Conservation (phyloP, 1,140 invertebrate genomes). For the Harpegnathos saltator region DNA sequence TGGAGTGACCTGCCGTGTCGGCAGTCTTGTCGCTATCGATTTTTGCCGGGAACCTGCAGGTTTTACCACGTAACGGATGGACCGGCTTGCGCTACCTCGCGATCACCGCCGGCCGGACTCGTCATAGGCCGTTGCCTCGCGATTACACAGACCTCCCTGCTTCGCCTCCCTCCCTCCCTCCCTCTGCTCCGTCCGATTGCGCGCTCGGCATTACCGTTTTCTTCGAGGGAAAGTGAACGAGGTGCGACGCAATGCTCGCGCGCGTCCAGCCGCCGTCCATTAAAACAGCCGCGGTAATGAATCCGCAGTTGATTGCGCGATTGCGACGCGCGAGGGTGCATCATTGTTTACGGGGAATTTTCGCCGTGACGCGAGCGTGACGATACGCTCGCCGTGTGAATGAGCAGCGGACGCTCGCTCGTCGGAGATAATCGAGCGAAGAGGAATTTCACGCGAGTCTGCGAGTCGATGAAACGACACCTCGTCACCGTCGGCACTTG, state of each 20-base stretch:
- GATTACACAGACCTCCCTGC: conserved; percentile 60
- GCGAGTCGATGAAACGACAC: not conserved
- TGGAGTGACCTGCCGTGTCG: not conserved
- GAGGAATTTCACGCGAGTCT: not conserved
- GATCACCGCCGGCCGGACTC: conserved; percentile 46
- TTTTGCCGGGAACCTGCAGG: conserved; percentile 8
- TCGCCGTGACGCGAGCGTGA: too few species aligned
- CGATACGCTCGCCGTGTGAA: too few species aligned
- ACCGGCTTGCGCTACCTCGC: conserved; percentile 55
- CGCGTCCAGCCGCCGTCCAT: conserved; percentile 6
- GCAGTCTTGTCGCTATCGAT: not conserved
- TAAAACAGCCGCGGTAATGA: not conserved
- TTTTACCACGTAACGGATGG: conserved; percentile 50
- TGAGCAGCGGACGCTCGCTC: too few species aligned
- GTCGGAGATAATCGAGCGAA: not conserved
- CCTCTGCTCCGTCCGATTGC: conserved; percentile 27
- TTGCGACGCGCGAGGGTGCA: not conserved
- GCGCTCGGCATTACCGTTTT: conserved; percentile 67
- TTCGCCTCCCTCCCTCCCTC: conserved; percentile 34
- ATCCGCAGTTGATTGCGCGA: conserved; percentile 53
- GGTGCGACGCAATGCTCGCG: conserved; percentile 42
- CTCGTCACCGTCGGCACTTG: not conserved
- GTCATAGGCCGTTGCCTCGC: conserved; percentile 73
- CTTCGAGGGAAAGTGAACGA: conserved; percentile 74
- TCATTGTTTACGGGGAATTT: not conserved